Evolutionary conservation across 2,113 vertebrate species (phyloP).

Genomic region (Propithecus coquereli): DNA sequence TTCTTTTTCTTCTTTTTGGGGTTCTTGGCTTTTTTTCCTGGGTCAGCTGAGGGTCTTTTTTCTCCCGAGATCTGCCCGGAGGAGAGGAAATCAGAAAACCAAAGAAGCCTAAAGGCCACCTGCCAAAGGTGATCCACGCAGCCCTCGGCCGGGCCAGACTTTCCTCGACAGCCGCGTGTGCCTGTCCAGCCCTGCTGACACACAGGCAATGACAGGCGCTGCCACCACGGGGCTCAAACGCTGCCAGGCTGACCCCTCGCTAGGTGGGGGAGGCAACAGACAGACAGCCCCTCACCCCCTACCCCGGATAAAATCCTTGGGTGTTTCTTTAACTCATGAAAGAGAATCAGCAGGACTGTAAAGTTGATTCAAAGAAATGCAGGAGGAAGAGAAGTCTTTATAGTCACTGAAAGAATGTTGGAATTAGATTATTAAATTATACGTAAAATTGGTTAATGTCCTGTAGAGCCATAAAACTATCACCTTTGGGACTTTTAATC

Average conservation of each 20-base stretch:
- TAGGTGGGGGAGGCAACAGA: neutral
- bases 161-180: fast-evolving
- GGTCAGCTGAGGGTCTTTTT: constrained; percentile 94
- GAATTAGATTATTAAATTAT: neutral
- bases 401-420: neutral
- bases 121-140: neutral
- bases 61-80: constrained; percentile 82
- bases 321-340: neutral
- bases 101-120: neutral
- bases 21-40: constrained; percentile 97
- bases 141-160: neutral
- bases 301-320: too few species aligned
- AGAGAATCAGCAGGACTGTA: neutral
- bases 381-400: neutral
- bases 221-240: neutral
- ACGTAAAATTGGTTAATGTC: neutral
- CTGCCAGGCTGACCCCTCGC: neutral
- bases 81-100: neutral
- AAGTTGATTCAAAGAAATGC: neutral
- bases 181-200: neutral
- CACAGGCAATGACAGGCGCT: fast-evolving
- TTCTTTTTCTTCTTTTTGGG: constrained; percentile 99
- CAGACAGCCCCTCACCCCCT: too few species aligned
- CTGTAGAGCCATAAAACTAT: neutral
- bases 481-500: neutral